phyloP scores from a whole-genome alignment of 2,797 vertebrate genomes.

The Hylomyscus alleni region DNA sequence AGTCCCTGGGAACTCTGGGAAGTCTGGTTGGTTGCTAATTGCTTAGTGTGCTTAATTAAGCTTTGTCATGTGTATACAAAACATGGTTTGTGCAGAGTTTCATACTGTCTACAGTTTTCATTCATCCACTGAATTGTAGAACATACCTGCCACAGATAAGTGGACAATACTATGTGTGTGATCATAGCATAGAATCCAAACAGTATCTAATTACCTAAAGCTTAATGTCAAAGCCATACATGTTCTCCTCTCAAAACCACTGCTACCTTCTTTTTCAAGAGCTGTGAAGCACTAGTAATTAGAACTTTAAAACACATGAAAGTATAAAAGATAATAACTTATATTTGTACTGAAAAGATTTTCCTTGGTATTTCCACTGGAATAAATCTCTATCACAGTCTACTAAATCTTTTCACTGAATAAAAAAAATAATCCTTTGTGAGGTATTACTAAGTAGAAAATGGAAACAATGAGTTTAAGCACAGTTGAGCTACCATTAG shows the following conservation, averaged over 20 bases:
- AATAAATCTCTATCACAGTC: constrained; percentile 52
- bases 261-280: not conserved
- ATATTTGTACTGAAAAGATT: constrained; percentile 53
- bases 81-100: not conserved
- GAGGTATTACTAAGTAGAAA: constrained; percentile 20
- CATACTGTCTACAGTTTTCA: not conserved
- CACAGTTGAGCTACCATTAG: constrained; percentile 31
- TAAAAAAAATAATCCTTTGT: constrained; percentile 55
- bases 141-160: not conserved
- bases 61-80: constrained; percentile 11
- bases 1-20: not conserved
- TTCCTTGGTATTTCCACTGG: constrained; percentile 47
- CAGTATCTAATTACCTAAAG: constrained; percentile 11
- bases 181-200: constrained; percentile 50
- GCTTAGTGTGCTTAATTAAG: not conserved
- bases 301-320: constrained; percentile 20
- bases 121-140: not conserved
- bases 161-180: not conserved
- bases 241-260: not conserved
- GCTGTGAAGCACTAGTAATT: not conserved
- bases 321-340: constrained; percentile 14
- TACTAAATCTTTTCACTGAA: constrained; percentile 44
- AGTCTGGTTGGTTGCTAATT: not conserved
- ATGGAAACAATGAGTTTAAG: constrained; percentile 62
- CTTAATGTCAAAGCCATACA: constrained; percentile 48